These are phyloP conservation scores for Aleiodes leptofemur DNA, from an alignment of 2,888 invertebrate genomes.

Conservation along the genomic window DNA sequence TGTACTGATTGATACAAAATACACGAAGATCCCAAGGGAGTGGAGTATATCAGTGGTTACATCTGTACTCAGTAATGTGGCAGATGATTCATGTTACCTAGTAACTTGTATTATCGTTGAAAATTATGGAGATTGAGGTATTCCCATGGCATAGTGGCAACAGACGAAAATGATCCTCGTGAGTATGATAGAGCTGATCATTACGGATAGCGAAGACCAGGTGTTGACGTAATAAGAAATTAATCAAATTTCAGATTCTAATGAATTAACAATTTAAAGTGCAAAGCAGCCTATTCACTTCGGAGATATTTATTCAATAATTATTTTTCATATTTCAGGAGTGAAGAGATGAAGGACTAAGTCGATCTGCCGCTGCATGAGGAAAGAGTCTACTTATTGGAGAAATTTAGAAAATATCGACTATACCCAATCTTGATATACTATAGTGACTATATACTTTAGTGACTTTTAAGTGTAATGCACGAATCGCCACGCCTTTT, in stretches of 20 bases:
- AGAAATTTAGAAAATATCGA: no score
- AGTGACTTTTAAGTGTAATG: no score
- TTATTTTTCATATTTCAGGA: no score
- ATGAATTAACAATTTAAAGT: constrained; percentile 25
- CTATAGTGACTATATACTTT: no score
- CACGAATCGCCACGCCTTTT: no score
- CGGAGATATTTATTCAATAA: no score
- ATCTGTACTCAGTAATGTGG: constrained; percentile 21
- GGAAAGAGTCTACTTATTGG: no score
- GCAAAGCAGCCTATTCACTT: no score
- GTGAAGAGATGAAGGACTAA: no score
- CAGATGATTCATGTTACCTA: constrained; percentile 51
- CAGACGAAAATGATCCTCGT: constrained; percentile 55
- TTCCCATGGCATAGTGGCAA: constrained; percentile 47
- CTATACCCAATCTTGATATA: no score
- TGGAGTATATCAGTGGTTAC: constrained; percentile 8
- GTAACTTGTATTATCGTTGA: constrained; percentile 55
- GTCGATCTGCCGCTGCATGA: no score
- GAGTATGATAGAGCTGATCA: constrained; percentile 45
- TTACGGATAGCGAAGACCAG: constrained; percentile 47
- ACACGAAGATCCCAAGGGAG: not conserved
- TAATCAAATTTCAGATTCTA: constrained; percentile 52
- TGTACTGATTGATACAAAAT: no score
- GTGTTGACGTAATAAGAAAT: constrained; percentile 49
- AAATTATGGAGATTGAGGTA: constrained; percentile 54